Evolutionary conservation across 1,140 invertebrate species (phyloP).

Genomic region (Dinoponera quadriceps): DNA sequence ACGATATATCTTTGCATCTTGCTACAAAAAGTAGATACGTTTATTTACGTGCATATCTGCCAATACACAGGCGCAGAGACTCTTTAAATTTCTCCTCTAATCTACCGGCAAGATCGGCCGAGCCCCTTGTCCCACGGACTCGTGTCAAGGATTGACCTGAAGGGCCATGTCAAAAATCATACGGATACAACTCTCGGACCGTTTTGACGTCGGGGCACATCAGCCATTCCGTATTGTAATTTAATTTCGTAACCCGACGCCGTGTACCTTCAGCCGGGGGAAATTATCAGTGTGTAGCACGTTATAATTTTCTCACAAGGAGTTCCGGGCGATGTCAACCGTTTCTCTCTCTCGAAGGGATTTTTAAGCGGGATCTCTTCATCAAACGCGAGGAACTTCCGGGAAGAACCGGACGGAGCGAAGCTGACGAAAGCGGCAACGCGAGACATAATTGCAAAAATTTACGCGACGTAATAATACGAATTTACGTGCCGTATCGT

Average conservation of each 20-base stretch:
- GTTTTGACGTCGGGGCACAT: slow-evolving; percentile 48
- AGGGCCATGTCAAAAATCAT: slow-evolving; percentile 60
- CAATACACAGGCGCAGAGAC: neutral
- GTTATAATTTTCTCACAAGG: slow-evolving; percentile 63
- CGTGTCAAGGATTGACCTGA: slow-evolving; percentile 50
- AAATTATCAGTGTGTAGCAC: slow-evolving; percentile 66
- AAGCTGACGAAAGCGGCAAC: too few relatives aligned
- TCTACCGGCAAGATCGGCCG: slow-evolving; percentile 50
- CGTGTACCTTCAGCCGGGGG: slow-evolving; percentile 59
- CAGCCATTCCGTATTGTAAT: slow-evolving; percentile 77
- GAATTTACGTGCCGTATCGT: slow-evolving; percentile 33
- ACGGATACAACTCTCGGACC: slow-evolving; percentile 30
- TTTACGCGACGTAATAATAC: slow-evolving; percentile 10
- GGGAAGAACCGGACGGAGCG: too few relatives aligned
- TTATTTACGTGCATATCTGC: slow-evolving; percentile 13
- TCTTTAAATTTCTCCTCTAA: slow-evolving; percentile 46
- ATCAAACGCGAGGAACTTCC: too few relatives aligned
- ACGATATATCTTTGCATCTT: neutral
- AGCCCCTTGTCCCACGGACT: slow-evolving; percentile 67
- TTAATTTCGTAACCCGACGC: slow-evolving; percentile 82
- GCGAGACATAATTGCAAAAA: neutral
- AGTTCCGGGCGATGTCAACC: slow-evolving; percentile 17
- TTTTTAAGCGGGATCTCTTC: too few relatives aligned
- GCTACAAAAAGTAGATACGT: neutral
- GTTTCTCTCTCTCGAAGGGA: neutral